Percentiles rank a stretch among this genome's conserved stretches.
These are phyloP conservation scores for Hapalemur alaotrensis DNA, from an alignment of 2,797 vertebrate species.

Conservation along the genomic window DNA sequence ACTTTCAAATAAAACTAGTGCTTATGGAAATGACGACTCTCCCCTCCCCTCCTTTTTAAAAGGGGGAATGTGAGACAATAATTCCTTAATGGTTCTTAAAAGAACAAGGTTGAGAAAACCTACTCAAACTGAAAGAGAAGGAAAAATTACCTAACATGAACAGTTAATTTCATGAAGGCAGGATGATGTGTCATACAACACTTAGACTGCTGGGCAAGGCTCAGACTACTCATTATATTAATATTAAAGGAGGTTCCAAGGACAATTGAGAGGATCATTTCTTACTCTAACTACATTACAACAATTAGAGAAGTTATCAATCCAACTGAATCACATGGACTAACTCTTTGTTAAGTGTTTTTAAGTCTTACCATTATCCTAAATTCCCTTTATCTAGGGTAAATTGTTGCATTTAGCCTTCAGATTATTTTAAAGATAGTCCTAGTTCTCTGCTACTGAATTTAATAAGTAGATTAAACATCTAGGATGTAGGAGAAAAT, in stretches of 20 bases:
- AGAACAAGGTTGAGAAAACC: slow-evolving; percentile 43
- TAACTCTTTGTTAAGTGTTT: not conserved
- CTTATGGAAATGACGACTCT: not conserved
- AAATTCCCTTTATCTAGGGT: not conserved
- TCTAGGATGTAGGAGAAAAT: not conserved
- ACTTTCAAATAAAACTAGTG: slow-evolving; percentile 38
- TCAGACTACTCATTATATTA: not conserved
- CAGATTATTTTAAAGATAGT: not conserved
- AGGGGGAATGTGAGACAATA: not conserved
- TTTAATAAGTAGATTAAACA: not conserved
- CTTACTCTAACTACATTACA: not conserved
- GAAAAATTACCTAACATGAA: not conserved
- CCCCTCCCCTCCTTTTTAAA: not conserved
- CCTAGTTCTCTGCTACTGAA: not conserved
- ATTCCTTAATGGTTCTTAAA: slow-evolving; percentile 51
- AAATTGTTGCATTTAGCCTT: not conserved
- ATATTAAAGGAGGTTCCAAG: not conserved
- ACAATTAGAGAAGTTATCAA: not conserved
- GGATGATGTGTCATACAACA: not conserved
- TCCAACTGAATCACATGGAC: not conserved
- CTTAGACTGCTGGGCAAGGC: not conserved
- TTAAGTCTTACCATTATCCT: not conserved
- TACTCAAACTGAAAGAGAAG: slow-evolving; percentile 31
- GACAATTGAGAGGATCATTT: not conserved
- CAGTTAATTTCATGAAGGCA: slow-evolving; percentile 17